A percentile compares a stretch with the other conserved stretches of the same genome.
phyloP scores from a whole-genome alignment of 1,140 invertebrate species.

The Trachymyrmex cornetzi region DNA sequence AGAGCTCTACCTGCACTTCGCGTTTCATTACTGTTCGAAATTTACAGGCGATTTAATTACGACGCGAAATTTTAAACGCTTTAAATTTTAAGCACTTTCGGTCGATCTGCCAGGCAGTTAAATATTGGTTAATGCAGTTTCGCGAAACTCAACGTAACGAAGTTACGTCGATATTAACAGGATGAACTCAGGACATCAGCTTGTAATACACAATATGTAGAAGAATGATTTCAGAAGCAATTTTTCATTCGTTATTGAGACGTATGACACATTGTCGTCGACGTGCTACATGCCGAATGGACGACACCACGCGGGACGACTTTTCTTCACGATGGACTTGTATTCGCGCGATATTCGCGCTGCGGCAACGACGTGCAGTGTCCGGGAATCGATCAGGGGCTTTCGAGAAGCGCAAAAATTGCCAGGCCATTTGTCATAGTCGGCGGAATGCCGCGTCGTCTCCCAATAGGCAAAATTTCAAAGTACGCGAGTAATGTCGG shows the following conservation, averaged over 20 bases:
- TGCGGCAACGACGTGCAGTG: background rate
- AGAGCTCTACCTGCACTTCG: background rate
- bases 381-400: constrained; percentile 39
- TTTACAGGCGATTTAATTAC: constrained; percentile 20
- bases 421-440: constrained; percentile 55
- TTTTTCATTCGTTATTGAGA: constrained; percentile 47
- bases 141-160: background rate
- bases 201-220: background rate
- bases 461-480: constrained; percentile 56
- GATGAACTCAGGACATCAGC: constrained; percentile 1
- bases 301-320: background rate
- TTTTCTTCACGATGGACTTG: constrained; percentile 6
- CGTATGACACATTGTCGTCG: background rate
- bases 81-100: constrained; percentile 26
- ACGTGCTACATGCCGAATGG: background rate
- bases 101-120: background rate
- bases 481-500: constrained; percentile 53
- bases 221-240: constrained; percentile 1
- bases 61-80: constrained; percentile 23
- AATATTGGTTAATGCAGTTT: constrained; percentile 31
- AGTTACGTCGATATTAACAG: background rate
- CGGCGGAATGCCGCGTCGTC: constrained; percentile 38
- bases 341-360: constrained; percentile 6
- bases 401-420: constrained; percentile 42
- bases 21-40: background rate